Conservation (phyloP, 1,140 invertebrate genomes). For the Zaprionus taronus region DNA sequence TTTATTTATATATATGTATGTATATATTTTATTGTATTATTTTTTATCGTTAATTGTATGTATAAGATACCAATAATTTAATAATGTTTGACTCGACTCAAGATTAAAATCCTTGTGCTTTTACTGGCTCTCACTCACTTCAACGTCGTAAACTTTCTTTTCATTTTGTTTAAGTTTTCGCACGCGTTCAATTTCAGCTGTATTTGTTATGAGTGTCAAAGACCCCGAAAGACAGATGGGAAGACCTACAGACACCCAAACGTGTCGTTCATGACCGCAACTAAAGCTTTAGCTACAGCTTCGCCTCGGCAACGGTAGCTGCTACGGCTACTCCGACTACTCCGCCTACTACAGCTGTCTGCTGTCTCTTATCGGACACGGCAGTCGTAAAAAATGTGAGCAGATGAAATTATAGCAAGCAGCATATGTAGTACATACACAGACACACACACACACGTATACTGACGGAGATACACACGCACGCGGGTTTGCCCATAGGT, state of each 20-base stretch:
- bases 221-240: conserved; percentile 43
- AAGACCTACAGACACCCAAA: neutral
- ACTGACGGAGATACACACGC: neutral
- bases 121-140: neutral
- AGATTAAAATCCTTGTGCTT: neutral
- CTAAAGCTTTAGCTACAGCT: neutral
- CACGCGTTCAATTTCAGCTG: conserved; percentile 17
- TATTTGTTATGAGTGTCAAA: conserved; percentile 52
- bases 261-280: neutral
- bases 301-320: neutral
- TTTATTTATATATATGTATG: no score
- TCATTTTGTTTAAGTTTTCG: conserved; percentile 12
- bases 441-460: neutral
- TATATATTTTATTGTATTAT: no score
- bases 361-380: conserved; percentile 56
- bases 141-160: neutral
- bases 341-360: conserved; percentile 49
- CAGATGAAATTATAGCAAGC: conserved; percentile 67
- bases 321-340: neutral
- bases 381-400: conserved; percentile 59
- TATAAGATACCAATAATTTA: neutral
- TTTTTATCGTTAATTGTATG: no score
- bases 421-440: conserved; percentile 30
- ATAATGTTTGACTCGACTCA: no score
- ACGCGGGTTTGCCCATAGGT: conserved; percentile 22